Base-by-base conservation (phyloP, 2,113 vertebrate species). In the Saimiri boliviensis region DNA sequence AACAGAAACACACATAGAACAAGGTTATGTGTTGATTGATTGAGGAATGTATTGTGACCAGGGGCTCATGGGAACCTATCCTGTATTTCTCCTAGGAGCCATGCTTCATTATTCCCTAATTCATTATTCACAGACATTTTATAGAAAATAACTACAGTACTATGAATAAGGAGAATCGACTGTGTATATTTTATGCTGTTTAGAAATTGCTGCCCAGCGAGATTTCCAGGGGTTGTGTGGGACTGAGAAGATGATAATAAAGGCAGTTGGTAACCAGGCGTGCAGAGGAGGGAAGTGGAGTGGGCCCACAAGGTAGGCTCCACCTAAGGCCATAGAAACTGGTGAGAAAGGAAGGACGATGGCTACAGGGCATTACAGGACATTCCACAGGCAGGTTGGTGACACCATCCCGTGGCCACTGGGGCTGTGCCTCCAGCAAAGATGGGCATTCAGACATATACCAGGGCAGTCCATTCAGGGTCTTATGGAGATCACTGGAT, bases 111-210 rank as follows among this genome's bases (percentile, higher is more conserved):
- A 23, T 56, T 94, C 66, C 47, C 52, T 25, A 45, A 60, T 13
- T 52, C 49, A 70, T 32, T 10, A 20, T 70, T 71, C 16, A 13
- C 5, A 1, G 49, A 1, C 4, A 40, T 35, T 60, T 56, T 40
- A 8, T 11, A 35, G 88, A 71, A 40, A 20, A 27, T 32, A 40
- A 20, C 3, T 17, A 23, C 25, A 23, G 2, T 25, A 40, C 21
- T 42, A 47, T 0, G 27, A 30, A 32, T 77, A 13, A 19, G 25
- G 76, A 88, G 63, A 80, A 32, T 32, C 0, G 0, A 25, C 32
- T 8, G 35, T 54, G 27, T 35, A 49, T 68, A 7, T 88, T 77
- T 84, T 82, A n/a, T 37, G 5, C 11, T 70, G 9, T 58, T 77
- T 63, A 49, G 32, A 89, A 71, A 89, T 42, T 17, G 37, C 19